Evolutionary conservation across 1,140 invertebrate genomes (phyloP).

Genomic region (Lucilia cuprina): DNA sequence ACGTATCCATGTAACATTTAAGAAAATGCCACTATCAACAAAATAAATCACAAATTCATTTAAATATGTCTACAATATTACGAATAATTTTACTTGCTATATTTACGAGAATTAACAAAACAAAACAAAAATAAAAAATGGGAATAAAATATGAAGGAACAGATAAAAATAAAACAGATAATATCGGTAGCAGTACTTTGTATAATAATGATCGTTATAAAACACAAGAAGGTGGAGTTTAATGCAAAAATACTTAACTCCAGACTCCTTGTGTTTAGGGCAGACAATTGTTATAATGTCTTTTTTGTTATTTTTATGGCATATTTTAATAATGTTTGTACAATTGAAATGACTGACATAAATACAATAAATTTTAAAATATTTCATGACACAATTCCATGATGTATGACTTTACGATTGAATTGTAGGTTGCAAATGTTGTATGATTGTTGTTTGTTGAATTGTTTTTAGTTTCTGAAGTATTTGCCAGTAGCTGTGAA

Average conservation of each 20-base stretch:
- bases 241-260: not conserved
- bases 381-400: slow-evolving; percentile 27
- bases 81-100: not conserved
- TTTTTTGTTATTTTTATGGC: not conserved
- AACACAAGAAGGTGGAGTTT: not conserved
- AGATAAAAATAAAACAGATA: too few species aligned
- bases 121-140: too few species aligned
- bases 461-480: not conserved
- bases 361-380: not conserved
- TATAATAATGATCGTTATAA: not conserved
- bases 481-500: slow-evolving; percentile 10
- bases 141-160: too few species aligned
- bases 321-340: not conserved
- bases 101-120: too few species aligned
- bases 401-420: not conserved
- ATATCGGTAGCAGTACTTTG: too few species aligned
- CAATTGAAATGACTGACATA: not conserved
- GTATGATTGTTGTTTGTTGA: not conserved
- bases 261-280: not conserved
- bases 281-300: not conserved
- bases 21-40: not conserved
- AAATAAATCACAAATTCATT: not conserved
- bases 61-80: not conserved
- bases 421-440: slow-evolving; percentile 15
- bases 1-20: not conserved